phyloP scores from a whole-genome alignment of 2,888 invertebrate species.

The Pristionchus mayeri region DNA sequence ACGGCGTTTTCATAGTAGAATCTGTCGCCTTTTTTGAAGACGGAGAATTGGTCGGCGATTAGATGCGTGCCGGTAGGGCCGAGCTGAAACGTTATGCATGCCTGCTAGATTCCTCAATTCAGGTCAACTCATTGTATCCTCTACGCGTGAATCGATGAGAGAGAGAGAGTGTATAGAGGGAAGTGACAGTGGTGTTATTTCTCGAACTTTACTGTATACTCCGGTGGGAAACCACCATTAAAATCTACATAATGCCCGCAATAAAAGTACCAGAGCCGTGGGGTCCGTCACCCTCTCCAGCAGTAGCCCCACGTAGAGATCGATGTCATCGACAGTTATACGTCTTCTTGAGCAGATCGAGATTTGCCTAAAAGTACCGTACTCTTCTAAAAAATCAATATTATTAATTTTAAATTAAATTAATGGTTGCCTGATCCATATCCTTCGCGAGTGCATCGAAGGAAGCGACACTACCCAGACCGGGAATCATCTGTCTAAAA shows the following conservation, averaged over 20 bases:
- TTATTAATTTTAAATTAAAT: not conserved
- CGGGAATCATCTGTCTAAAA: not conserved
- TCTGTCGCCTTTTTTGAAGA: constrained; percentile 60
- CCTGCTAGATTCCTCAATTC: not conserved
- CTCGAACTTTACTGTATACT: too few relatives aligned
- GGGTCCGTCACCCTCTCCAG: constrained; percentile 53
- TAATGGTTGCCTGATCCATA: not conserved
- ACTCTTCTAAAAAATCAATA: not conserved
- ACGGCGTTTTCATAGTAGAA: constrained; percentile 59
- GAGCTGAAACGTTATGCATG: constrained; percentile 55
- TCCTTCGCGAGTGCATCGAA: not conserved
- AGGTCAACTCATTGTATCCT: not conserved
- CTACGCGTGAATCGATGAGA: too few relatives aligned
- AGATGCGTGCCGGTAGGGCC: constrained; percentile 62
- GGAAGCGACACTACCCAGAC: not conserved
- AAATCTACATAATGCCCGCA: not conserved
- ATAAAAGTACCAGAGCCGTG: not conserved
- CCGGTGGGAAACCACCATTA: not conserved
- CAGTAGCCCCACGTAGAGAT: constrained; percentile 61
- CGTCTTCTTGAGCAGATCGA: constrained; percentile 26
- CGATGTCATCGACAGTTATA: constrained; percentile 56
- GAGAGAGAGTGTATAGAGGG: too few relatives aligned
- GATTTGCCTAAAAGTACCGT: not conserved
- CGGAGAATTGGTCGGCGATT: constrained; percentile 61
- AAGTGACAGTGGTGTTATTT: too few relatives aligned